Base-by-base conservation (phyloP, 2,797 vertebrate species). In the Crocodylus rhombifer region DNA sequence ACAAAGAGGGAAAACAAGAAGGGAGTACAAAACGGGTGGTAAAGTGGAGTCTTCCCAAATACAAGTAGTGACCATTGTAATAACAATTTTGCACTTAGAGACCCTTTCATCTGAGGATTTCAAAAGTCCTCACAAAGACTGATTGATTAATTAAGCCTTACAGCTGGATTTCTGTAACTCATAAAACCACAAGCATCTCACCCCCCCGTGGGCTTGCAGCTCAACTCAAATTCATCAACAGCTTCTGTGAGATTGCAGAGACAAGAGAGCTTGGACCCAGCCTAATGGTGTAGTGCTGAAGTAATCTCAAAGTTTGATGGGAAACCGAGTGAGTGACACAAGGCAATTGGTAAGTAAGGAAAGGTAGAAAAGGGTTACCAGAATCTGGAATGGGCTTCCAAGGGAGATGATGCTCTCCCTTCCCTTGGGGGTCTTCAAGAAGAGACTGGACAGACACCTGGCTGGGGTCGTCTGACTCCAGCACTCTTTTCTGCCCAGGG, bases 191-290 rank as follows among this genome's bases (percentile, higher is more conserved):
- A 92, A 96, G 96, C 92, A 95, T 97, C 96, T 96, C 96, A 97
- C 96, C 96, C 96, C 96, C 96, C 96, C 96, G 95, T 96, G 96
- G 96, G 95, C 96, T 97, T 96, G 95, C 94, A 96, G 91, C 93
- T 96, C 94, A 93, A 92, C 93, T 51, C 94, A 96, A 97, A 95
- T 95, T 95, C 95, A 71, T 73, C 33, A 23, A 23, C 21, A 51
- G 69, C 23, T 71, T 71, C 67, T 71, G 62, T 96, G 80, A 93
- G 93, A 83, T 96, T 94, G 95, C 93, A 90, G 91, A 96, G 96
- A 95, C 94, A 94, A 92, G 94, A 94, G 95, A 97, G 96, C 92
- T 60, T 91, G 84, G 90, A 97, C 95, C 85, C 93, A 83, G 92
- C 96, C 91, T 91, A 89, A 90, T 93, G 96, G 96, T 95, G 81